phyloP scores from a whole-genome alignment of 2,888 invertebrate genomes.

The Euclidia mi region DNA sequence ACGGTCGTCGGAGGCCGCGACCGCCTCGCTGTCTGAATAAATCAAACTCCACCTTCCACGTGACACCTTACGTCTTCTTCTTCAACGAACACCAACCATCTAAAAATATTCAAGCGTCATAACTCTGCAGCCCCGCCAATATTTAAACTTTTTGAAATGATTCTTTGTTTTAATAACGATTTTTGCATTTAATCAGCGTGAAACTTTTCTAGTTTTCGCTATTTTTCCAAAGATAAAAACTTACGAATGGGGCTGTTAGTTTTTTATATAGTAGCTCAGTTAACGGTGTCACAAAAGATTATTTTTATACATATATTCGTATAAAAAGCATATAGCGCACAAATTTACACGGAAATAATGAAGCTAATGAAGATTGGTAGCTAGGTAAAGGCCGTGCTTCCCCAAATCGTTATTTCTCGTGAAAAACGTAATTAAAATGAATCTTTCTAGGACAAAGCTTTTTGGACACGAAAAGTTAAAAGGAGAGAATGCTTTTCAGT shows the following conservation, averaged over 20 bases:
- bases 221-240: too few species aligned
- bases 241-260: too few species aligned
- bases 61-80: conserved; percentile 18
- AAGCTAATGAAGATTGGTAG: conserved; percentile 86
- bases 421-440: conserved; percentile 87
- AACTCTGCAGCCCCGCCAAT: too few species aligned
- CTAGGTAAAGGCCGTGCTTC: conserved; percentile 76
- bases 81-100: background rate
- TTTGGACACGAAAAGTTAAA: conserved; percentile 74
- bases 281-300: background rate
- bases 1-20: conserved; percentile 58
- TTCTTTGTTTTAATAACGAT: too few species aligned
- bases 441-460: conserved; percentile 77
- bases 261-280: too few species aligned
- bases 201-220: too few species aligned
- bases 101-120: background rate
- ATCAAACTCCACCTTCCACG: conserved; percentile 67
- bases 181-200: too few species aligned
- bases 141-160: too few species aligned
- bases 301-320: background rate
- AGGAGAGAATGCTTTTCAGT: conserved; percentile 60
- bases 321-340: conserved; percentile 57
- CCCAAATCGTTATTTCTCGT: conserved; percentile 77
- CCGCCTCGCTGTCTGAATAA: conserved; percentile 68
- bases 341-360: conserved; percentile 79